phyloP scores from a whole-genome alignment of 2,113 vertebrate genomes.

The Bubalus kerabau region DNA sequence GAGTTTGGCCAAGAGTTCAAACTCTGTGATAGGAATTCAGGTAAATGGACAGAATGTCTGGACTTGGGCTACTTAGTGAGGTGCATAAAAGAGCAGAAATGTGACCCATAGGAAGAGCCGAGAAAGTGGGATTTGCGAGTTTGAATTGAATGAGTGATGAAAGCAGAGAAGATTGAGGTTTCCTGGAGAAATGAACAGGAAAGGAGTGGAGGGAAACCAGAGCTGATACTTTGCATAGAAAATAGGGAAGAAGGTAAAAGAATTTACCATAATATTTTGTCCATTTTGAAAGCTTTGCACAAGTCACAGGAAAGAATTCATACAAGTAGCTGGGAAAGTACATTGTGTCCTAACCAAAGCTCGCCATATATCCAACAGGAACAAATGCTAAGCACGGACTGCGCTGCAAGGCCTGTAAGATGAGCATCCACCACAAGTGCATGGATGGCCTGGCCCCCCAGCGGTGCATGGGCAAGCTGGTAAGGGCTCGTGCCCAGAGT shows the following conservation, averaged over 20 bases:
- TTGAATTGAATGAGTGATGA: neutral
- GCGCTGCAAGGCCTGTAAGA: constrained; percentile 98
- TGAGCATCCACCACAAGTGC: constrained; percentile 99
- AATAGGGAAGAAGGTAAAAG: neutral
- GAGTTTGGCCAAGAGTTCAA: neutral
- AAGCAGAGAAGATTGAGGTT: neutral
- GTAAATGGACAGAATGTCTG: neutral
- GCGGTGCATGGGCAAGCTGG: constrained; percentile 98
- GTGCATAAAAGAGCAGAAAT: neutral
- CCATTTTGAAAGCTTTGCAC: neutral
- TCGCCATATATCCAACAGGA: constrained; percentile 80
- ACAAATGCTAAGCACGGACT: constrained; percentile 93
- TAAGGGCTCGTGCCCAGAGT: constrained; percentile 73
- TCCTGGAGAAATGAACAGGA: neutral
- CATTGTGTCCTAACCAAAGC: neutral
- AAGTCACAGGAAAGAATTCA: neutral
- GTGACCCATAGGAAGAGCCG: neutral
- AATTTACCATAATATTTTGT: neutral
- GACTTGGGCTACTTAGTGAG: neutral
- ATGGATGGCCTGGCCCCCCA: constrained; percentile 89
- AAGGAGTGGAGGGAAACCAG: neutral
- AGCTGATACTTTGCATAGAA: neutral
- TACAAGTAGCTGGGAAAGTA: too few species aligned
- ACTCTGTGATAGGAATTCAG: neutral
- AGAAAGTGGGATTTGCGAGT: neutral